Base-by-base conservation (phyloP, 2,113 vertebrate species). In the Sinocyclocheilus maitianheensis region DNA sequence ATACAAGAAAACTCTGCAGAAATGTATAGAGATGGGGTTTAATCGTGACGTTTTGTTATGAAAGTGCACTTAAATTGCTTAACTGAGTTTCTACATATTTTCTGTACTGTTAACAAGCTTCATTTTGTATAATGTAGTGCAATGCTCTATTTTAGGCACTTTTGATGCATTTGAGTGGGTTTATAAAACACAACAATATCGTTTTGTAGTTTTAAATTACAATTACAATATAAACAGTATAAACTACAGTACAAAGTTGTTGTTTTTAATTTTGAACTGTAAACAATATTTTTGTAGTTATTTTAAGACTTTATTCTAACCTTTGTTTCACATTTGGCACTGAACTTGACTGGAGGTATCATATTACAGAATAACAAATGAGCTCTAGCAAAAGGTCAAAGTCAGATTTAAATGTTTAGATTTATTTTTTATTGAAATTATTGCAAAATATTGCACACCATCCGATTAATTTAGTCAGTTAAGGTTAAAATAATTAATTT, bases 301-400 rank as follows among this genome's bases (percentile, higher is more conserved):
- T 65, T 81, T 16, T 16, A 48, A 65, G 60, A 22, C n/a, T 65
- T 24, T 16, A 14, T 13, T 40, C 63, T 26, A 26, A 10, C 55
- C 34, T 72, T 34, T 14, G 46, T 51, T 69, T 65, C 11, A 63
- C 72, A 76, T 74, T 72, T 79, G 79, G 74, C 75, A 67, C 76
- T 67, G 58, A 77, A 43, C 26, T 8, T 83, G 67, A 65, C 13
- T 75, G 20, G 81, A 60, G 83, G 76, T 55, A 34, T 78, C 60
- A 77, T 48, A 48, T 62, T 48, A 67, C 79, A 81, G 13, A n/a
- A 81, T 46, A 81, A 16, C 43, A n/a, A 18, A 63, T 80, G 7
- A 80, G 8, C 58, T 26, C 58, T 20, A 81, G 60, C 79, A 30
- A 81, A 81, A 81, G 79, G 40, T 65, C 79, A 81, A 14, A 48